Percentiles rank a stretch among this genome's conserved stretches.
Conservation (phyloP, 2,888 invertebrate genomes). For the Ophion ventricosus region DNA sequence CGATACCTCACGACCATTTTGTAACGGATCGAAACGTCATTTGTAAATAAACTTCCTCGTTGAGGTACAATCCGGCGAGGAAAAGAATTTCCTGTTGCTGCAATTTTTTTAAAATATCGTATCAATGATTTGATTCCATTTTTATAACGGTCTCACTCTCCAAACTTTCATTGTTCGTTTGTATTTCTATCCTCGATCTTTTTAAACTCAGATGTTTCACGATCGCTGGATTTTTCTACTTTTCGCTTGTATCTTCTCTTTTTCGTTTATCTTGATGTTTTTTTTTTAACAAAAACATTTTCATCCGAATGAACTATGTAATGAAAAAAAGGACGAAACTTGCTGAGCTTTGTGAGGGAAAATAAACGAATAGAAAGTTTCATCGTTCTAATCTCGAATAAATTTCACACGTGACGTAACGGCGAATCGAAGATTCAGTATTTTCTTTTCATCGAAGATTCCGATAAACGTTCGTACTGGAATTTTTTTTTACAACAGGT, state of each 20-base stretch:
- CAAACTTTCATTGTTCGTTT: no score
- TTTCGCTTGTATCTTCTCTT: not conserved
- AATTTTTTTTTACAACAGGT: no score
- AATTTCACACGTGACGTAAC: not conserved
- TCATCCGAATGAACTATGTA: not conserved
- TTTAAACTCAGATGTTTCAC: no score
- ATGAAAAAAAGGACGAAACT: not conserved
- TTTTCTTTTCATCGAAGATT: not conserved
- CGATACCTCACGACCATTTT: not conserved
- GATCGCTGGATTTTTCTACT: not conserved
- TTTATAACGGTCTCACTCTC: no score
- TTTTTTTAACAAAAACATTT: no score
- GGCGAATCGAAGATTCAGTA: not conserved
- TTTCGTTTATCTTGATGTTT: no score
- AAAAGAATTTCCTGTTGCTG: not conserved
- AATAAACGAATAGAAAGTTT: not conserved
- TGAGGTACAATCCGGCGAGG: not conserved
- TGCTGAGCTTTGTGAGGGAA: not conserved
- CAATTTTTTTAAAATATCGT: not conserved
- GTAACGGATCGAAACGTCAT: constrained; percentile 36
- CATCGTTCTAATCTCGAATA: not conserved
- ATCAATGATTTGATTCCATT: not conserved
- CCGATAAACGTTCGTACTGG: no score
- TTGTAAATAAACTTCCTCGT: constrained; percentile 56
- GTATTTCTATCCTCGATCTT: no score